phyloP scores from a whole-genome alignment of 1,140 invertebrate species.

The Drosophila prosaltans region DNA sequence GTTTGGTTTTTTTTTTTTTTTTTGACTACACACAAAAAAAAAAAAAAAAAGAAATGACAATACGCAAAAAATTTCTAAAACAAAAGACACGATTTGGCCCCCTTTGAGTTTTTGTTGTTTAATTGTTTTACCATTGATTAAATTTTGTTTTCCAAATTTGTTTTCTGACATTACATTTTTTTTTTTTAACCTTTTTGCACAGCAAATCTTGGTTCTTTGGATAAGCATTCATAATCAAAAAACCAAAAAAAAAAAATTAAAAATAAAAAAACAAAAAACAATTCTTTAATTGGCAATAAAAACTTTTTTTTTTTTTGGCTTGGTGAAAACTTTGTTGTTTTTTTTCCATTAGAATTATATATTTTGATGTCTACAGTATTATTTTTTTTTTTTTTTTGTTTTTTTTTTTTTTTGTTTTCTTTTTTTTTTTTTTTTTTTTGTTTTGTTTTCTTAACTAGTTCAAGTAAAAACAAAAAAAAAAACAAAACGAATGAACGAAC shows the following conservation, averaged over 20 bases:
- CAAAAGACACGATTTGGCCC: slow-evolving; percentile 73
- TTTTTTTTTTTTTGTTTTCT: neutral
- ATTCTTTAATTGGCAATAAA: slow-evolving; percentile 2
- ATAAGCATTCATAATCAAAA: slow-evolving; percentile 39
- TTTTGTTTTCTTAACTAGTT: slow-evolving; percentile 41
- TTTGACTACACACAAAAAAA: slow-evolving; percentile 6
- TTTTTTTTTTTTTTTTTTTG: slow-evolving; percentile 30
- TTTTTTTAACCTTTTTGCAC: slow-evolving; percentile 62
- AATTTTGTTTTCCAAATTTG: slow-evolving; percentile 36
- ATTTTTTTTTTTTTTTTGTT: too few species aligned
- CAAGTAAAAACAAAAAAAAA: slow-evolving; percentile 23
- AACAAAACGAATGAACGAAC: neutral
- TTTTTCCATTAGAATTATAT: neutral
- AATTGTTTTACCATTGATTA: slow-evolving; percentile 42
- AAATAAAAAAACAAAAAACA: neutral
- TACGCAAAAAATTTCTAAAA: slow-evolving; percentile 45
- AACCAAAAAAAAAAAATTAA: too few species aligned
- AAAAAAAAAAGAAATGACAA: slow-evolving; percentile 9
- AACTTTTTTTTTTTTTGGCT: neutral
- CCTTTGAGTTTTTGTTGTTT: slow-evolving; percentile 66
- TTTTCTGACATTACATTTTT: slow-evolving; percentile 62
- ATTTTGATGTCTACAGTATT: neutral
- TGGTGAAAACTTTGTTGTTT: slow-evolving; percentile 7
- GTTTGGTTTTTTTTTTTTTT: slow-evolving; percentile 21
- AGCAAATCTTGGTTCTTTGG: slow-evolving; percentile 34